Conservation (phyloP, 2,113 vertebrate genomes). For the Nettapus auritus region DNA sequence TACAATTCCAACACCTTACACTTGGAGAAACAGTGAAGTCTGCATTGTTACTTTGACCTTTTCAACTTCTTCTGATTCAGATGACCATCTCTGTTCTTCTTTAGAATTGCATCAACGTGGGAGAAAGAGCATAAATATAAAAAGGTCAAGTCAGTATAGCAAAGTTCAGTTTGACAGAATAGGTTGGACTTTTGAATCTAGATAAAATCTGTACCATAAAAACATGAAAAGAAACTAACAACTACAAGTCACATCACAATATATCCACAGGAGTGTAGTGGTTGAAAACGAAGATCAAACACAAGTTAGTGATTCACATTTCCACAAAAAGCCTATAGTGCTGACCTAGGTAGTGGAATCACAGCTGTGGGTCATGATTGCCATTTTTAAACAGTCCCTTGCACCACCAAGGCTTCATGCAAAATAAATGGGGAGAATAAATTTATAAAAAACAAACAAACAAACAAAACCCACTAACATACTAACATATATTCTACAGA, state of each 20-base stretch:
- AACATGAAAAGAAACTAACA: neutral
- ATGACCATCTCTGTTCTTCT: conserved; percentile 13
- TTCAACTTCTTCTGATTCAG: conserved; percentile 3
- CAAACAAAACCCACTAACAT: neutral
- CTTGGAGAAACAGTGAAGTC: neutral
- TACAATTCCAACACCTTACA: neutral
- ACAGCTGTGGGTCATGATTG: neutral
- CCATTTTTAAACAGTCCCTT: neutral
- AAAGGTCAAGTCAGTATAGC: conserved; percentile 42
- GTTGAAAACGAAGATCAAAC: neutral
- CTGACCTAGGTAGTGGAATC: neutral
- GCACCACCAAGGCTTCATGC: neutral
- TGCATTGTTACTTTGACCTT: conserved; percentile 47
- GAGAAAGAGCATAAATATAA: conserved; percentile 21
- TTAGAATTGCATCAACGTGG: neutral
- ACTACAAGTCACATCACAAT: neutral
- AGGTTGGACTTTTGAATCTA: neutral
- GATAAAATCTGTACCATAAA: neutral
- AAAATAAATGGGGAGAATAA: neutral
- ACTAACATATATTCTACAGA: neutral
- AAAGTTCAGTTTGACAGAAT: conserved; percentile 48
- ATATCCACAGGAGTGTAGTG: neutral
- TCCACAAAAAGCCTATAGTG: neutral
- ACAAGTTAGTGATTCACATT: neutral
- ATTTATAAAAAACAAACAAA: neutral